Percentiles rank a stretch among this genome's conserved stretches.
Conservation (phyloP, 2,113 vertebrate species). For the Rhinogobius similis region DNA sequence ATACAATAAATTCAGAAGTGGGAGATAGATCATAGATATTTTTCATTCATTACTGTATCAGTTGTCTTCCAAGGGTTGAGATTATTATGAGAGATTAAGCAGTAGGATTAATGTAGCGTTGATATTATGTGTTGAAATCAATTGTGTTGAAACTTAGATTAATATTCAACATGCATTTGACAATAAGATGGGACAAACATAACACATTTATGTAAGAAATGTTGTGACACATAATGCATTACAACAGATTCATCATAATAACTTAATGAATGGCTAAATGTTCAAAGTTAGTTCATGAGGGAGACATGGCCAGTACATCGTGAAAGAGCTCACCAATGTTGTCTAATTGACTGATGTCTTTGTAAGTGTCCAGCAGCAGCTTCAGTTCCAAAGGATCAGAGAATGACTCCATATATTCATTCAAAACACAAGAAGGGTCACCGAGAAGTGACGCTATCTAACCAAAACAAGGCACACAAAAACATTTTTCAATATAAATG, state of each 20-base stretch:
- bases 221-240: background rate
- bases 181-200: background rate
- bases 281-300: background rate
- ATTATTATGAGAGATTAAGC: background rate
- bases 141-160: background rate
- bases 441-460: slow-evolving; percentile 67
- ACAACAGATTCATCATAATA: too few species aligned
- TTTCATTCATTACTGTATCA: too few species aligned
- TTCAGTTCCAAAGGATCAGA: slow-evolving; percentile 61
- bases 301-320: too few species aligned
- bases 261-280: background rate
- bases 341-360: slow-evolving; percentile 61
- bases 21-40: too few species aligned
- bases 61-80: too few species aligned
- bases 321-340: slow-evolving; percentile 55
- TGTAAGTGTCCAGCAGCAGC: slow-evolving; percentile 66
- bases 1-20: background rate
- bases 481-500: background rate
- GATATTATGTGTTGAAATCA: background rate
- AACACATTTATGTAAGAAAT: background rate
- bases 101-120: background rate
- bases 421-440: slow-evolving; percentile 58
- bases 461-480: slow-evolving; percentile 5
- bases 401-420: slow-evolving; percentile 62
- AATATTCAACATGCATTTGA: background rate